Evolutionary conservation across 2,113 vertebrate species (phyloP), one percentile per base, ranked within the genome.

Genomic region (Gallinago jamesoni): DNA sequence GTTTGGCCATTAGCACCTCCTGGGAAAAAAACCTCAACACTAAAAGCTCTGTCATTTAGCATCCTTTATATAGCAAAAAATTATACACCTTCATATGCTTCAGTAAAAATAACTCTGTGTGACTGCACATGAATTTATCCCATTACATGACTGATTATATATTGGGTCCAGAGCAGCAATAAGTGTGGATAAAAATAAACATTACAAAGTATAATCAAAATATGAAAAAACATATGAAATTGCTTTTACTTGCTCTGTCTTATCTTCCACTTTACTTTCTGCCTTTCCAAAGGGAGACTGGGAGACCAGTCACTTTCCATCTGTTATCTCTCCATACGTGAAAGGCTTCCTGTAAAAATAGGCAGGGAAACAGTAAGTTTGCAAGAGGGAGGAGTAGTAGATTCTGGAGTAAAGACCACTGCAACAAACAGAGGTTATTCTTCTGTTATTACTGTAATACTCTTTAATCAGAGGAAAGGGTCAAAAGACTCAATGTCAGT

Each of bases 1-100:
- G 92, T 93, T 94, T 94, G 80, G 79, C 57, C 56, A 93, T 91
- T 96, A 90, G 59, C 66, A 78, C 62, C 50, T 72, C 94, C 48
- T 74, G 72, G 41, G 64, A 83, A 75, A 92, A 20, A 30, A 78
- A 19, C 9, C 1, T 23, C 67, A 89, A 67, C 57, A 53, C 16
- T 27, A 48, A 92, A 75, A 27, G 56, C 64, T 62, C 72, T 89
- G 68, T 77, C 53, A 93, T 85, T 96, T 88, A 93, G 79, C 31
- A 45, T 78, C 62, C 90, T 94, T 92, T 90, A 81, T 78, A 84
- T 72, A 81, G 75, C 39, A 90, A 81, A 90, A 90, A 94, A 84
- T 81, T 70, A 86, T 17, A 78, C 76, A 90, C 90, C 73, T 96
- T 94, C 81, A 27, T 63, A 52, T 56, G 47, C 43, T 74, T 68